These are phyloP conservation scores for Diplazon laetatorius DNA, from an alignment of 2,888 invertebrate genomes.

Conservation along the genomic window DNA sequence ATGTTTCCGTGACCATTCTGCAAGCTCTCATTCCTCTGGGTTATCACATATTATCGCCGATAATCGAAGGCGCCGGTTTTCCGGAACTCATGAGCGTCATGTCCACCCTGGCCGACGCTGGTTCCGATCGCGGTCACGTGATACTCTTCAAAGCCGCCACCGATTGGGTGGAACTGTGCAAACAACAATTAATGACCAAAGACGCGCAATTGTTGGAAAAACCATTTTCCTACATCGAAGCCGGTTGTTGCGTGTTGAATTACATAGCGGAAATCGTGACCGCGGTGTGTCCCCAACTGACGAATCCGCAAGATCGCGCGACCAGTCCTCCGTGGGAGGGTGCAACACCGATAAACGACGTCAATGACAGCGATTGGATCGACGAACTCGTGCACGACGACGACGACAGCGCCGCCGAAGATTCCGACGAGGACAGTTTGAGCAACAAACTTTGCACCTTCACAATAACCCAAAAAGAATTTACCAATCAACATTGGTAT, in stretches of 20 bases:
- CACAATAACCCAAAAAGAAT: conserved; percentile 98
- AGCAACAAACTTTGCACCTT: conserved; percentile 97
- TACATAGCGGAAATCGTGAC: conserved; percentile 91
- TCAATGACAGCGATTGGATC: conserved; percentile 90
- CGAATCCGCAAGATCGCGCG: conserved; percentile 81
- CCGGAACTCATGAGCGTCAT: conserved; percentile 90
- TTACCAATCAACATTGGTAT: conserved; percentile 99
- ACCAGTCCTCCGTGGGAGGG: conserved; percentile 92
- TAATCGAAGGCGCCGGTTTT: conserved; percentile 89
- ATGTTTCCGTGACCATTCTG: conserved; percentile 87
- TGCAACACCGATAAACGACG: conserved; percentile 80
- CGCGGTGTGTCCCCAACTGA: conserved; percentile 83
- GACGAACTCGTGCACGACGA: conserved; percentile 94
- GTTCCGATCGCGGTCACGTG: conserved; percentile 91
- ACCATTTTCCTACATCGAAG: conserved; percentile 85
- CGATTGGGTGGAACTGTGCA: conserved; percentile 91
- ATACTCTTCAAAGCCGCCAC: conserved; percentile 91
- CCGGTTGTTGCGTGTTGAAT: conserved; percentile 92
- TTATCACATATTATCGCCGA: conserved; percentile 86
- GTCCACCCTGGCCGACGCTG: conserved; percentile 93
- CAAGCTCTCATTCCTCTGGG: conserved; percentile 90
- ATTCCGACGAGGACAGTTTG: conserved; percentile 95
- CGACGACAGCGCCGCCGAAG: conserved; percentile 96
- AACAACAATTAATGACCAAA: conserved; percentile 84
- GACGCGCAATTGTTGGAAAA: conserved; percentile 84